Conservation (phyloP, 2,888 invertebrate species). For the Neoitamus cyanurus region DNA sequence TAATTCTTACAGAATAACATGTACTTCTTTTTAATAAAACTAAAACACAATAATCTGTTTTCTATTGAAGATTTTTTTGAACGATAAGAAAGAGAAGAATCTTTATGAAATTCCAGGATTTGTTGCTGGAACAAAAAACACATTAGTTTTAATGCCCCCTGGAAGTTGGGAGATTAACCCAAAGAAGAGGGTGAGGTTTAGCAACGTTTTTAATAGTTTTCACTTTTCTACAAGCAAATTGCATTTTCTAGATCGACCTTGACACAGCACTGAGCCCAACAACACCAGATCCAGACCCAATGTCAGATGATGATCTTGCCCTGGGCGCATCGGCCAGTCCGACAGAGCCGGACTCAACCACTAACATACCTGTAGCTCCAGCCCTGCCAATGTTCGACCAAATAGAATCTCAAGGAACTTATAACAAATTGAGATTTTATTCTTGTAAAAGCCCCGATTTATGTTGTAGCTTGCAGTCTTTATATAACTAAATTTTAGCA, state of each 20-base stretch:
- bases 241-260: conserved; percentile 25
- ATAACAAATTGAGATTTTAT: conserved; percentile 45
- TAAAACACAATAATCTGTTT: conserved; percentile 31
- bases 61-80: conserved; percentile 59
- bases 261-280: conserved; percentile 31
- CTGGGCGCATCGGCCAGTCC: conserved; percentile 67
- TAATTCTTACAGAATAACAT: neutral
- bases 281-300: conserved; percentile 42
- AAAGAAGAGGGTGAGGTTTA: conserved; percentile 25
- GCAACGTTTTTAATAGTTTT: neutral
- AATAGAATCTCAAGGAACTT: conserved; percentile 27
- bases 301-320: conserved; percentile 62
- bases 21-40: neutral
- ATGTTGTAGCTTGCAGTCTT: neutral
- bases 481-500: neutral
- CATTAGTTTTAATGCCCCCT: conserved; percentile 54
- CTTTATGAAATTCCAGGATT: conserved; percentile 62
- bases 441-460: conserved; percentile 36
- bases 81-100: conserved; percentile 57
- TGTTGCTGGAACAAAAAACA: conserved; percentile 59
- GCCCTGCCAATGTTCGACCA: conserved; percentile 52
- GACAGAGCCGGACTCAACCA: conserved; percentile 59
- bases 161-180: conserved; percentile 48
- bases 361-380: conserved; percentile 53
- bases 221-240: neutral